Evolutionary conservation across 1,140 invertebrate species (phyloP), one percentile per base, ranked within the genome.

Genomic region (Drosophila murphyi): DNA sequence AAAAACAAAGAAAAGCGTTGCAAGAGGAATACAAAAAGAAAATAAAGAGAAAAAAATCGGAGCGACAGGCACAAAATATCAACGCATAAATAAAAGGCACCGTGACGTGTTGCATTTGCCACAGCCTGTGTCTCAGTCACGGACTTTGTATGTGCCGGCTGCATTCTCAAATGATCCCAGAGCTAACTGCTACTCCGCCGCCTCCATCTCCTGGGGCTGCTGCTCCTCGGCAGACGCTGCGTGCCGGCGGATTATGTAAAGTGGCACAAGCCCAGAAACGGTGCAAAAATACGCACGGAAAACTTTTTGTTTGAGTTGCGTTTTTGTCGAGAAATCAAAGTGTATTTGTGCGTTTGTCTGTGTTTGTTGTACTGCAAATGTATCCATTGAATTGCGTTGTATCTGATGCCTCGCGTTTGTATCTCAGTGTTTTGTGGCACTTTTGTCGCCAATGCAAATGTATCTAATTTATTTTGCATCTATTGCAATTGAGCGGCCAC

Each of bases 171-270:
- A 39, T 10, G 34, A 34, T 39, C 54, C 32, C 20, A 20, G 20
- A 20, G 20, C 20, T 20, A 20, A 20, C 20, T 39, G 34, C 32
- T 20, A 10, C 6, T 28, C 10, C 39, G 34, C 20, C 20, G 48
- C 50, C 54, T 59, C 51, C 63, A 65, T 68, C 45, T 41, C 48
- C 57, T 67, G 39, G 59, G 28, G 56, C 63, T 55, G 7, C 5
- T 37, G 20, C 35, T 43, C 3, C 37, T 39, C 10, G 10, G 4
- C 39, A n/a, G 20, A 20, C 48, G 74, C 63, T 78, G 79, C 80
- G 80, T 78, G 68, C 82, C 83, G 82, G 76, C 68, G 85, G 83
- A 89, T 88, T 88, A 88, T 88, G 85, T 88, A 88, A 88, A 88
- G 82, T 88, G 80, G 70, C 78, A 76, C 77, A 85, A 62, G 50